Evolutionary conservation across 2,888 invertebrate species (phyloP), one percentile per base, ranked within the genome.

Genomic region (Mechanitis mazaeus): DNA sequence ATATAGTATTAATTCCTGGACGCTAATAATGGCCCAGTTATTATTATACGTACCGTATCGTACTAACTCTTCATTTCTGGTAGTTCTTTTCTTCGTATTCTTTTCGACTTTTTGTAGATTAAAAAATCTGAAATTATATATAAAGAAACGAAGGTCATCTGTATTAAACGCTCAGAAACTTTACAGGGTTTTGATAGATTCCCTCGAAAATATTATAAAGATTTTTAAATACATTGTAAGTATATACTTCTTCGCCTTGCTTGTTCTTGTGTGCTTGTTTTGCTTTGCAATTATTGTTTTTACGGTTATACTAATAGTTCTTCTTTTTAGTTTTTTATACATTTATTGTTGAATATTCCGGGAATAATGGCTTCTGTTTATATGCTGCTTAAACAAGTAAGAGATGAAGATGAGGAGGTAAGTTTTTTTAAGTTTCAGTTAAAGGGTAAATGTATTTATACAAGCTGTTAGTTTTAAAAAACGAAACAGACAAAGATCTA

Each of bases 1-100:
- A 11, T 42, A 9, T 42, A 3, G 7, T 42, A 1, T 42, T 42
- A 9, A 42, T 42, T 42, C 42, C 42, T 9, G 6, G 42, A 42
- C 42, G 42, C 42, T 42, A 42, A 42, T 42, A 42, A 42, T 42
- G 3, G 7, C 42, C 3, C 47, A 47, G 28, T 47, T 28, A 47
- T 20, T 47, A 20, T 47, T 6, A 5, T 47, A 47, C 28, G 20
- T 47, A 3, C 47, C 47, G 3, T 47, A 5, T 47, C 47, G 47
- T 2, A 4, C 47, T 28, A 20, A 47, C 47, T 20, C n/a, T 47
- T 47, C 11, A 47, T 6, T 20, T 47, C 28, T 47, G 20, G 20
- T 47, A 47, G 28, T 47, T 3, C 28, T 47, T 20, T 47, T 47
- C 47, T 47, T 47, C 47, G 47, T 47, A 47, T 47, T 20, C 20